These are phyloP conservation scores for Gambelia wislizenii DNA, from an alignment of 2,797 vertebrate genomes.

Conservation along the genomic window DNA sequence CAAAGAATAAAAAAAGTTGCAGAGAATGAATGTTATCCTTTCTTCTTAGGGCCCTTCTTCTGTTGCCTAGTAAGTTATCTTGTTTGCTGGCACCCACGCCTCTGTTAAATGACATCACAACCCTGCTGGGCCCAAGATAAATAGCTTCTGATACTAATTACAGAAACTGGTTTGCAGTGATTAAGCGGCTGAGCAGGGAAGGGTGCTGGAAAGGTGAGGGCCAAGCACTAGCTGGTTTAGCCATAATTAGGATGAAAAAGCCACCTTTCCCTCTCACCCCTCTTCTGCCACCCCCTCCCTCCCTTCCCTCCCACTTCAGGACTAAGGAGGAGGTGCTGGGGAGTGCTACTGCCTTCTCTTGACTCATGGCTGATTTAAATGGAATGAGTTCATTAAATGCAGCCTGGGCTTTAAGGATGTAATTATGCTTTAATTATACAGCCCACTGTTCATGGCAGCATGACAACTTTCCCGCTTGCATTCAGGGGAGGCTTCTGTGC, in stretches of 20 bases:
- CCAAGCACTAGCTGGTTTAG: constrained; percentile 59
- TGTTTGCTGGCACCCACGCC: constrained; percentile 41
- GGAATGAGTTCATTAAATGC: constrained; percentile 26
- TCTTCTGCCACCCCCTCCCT: accelerated
- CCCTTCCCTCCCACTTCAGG: constrained; percentile 5
- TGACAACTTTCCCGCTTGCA: not conserved
- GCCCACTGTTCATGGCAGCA: constrained; percentile 13
- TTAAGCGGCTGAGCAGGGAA: constrained; percentile 59
- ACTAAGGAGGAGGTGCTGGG: not conserved
- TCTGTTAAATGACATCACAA: constrained; percentile 29
- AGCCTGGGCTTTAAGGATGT: constrained; percentile 19
- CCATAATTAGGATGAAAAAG: constrained; percentile 54
- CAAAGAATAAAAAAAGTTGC: too few relatives aligned
- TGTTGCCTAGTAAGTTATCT: constrained; percentile 3
- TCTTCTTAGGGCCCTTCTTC: not conserved
- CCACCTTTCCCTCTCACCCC: constrained; percentile 3
- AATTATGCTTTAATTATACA: constrained; percentile 49
- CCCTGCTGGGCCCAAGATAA: constrained; percentile 48
- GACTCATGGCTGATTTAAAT: constrained; percentile 24
- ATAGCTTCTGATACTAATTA: constrained; percentile 68
- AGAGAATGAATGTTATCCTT: not conserved
- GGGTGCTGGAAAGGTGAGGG: constrained; percentile 59
- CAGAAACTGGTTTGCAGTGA: constrained; percentile 61
- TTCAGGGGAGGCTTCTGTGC: not conserved
- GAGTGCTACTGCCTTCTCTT: constrained; percentile 15